Conservation (phyloP, 2,797 vertebrate species). For the Acanthiza pusilla region DNA sequence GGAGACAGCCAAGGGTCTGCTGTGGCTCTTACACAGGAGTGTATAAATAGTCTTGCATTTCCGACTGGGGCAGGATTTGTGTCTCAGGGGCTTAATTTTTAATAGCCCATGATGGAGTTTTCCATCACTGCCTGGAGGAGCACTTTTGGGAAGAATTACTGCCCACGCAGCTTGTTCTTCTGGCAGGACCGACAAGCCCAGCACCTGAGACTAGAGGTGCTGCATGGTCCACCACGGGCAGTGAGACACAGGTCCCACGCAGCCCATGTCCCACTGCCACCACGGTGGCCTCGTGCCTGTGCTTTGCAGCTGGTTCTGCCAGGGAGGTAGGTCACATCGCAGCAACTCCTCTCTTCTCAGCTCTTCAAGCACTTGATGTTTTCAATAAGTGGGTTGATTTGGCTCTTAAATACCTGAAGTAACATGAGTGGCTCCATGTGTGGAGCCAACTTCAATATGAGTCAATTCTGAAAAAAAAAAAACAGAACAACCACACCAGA, state of each 20-base stretch:
- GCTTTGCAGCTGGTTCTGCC: not conserved
- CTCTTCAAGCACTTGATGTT: not conserved
- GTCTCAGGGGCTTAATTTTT: not conserved
- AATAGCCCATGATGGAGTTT: not conserved
- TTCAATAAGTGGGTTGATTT: not conserved
- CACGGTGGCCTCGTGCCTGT: not conserved
- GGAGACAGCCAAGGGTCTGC: not conserved
- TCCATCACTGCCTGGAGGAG: not conserved
- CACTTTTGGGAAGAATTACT: not conserved
- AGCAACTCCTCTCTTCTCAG: not conserved
- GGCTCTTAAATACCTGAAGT: not conserved
- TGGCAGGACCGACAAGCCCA: not conserved
- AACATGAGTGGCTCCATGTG: not conserved
- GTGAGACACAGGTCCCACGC: accelerated
- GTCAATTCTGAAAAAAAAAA: not conserved
- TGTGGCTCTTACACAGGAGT: not conserved
- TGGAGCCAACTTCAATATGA: not conserved
- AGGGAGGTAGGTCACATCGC: not conserved
- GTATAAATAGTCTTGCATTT: not conserved
- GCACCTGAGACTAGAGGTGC: not conserved
- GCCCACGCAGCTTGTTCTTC: not conserved
- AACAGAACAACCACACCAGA: not conserved
- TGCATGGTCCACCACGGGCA: accelerated
- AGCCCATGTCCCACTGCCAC: accelerated
- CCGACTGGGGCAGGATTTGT: not conserved